Evolutionary conservation across 2,113 vertebrate genomes (phyloP).

Genomic region (Morone chrysops): DNA sequence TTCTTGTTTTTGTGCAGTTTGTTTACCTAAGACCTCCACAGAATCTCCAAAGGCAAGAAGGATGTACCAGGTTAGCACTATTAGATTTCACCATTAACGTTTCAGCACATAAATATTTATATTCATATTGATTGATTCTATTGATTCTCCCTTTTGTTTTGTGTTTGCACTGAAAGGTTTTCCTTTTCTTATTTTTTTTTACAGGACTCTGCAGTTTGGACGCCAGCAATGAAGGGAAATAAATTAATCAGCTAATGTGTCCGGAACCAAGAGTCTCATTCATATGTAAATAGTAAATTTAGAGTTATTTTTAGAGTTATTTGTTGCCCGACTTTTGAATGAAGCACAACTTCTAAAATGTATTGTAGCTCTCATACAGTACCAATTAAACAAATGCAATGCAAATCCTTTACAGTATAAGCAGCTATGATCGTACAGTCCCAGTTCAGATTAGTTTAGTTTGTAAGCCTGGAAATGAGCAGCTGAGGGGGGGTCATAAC

Average conservation of each 20-base stretch:
- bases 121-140: neutral
- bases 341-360: constrained; percentile 44
- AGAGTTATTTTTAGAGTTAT: constrained; percentile 64
- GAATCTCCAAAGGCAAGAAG: constrained; percentile 54
- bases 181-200: neutral
- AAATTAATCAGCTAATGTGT: constrained; percentile 40
- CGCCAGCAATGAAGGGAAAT: constrained; percentile 35
- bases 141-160: neutral
- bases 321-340: constrained; percentile 47
- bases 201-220: constrained; percentile 65
- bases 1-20: constrained; percentile 73
- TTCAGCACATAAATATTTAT: constrained; percentile 9
- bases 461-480: neutral
- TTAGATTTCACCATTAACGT: constrained; percentile 4
- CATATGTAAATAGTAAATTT: constrained; percentile 72
- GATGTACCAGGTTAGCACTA: constrained; percentile 57
- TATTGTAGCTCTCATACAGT: constrained; percentile 18
- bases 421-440: constrained; percentile 8
- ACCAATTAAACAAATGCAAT: constrained; percentile 32
- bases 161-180: neutral
- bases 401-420: constrained; percentile 21
- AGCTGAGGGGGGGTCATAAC: no score
- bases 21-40: constrained; percentile 78
- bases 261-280: constrained; percentile 43
- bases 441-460: neutral